Percentiles rank a stretch among this genome's conserved stretches.
These are phyloP conservation scores for Archegozetes longisetosus DNA, from an alignment of 1,140 invertebrate species.

Conservation along the genomic window DNA sequence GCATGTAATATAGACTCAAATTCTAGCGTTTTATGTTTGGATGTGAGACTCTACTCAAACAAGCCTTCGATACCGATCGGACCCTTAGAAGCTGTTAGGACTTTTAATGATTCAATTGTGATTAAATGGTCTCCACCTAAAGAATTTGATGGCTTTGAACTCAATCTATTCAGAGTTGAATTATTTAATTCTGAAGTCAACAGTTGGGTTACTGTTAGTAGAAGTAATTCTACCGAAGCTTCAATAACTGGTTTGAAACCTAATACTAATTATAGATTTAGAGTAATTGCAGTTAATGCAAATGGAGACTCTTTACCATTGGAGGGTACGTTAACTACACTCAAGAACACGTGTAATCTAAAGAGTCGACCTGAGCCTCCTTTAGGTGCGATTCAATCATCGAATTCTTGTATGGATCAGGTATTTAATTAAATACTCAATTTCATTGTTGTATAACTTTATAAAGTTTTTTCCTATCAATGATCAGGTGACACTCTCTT, in stretches of 20 bases:
- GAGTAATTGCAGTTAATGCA: not conserved
- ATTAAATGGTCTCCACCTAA: not conserved
- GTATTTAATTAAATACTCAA: no score
- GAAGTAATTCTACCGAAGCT: not conserved
- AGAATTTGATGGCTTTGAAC: not conserved
- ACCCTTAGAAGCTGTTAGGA: not conserved
- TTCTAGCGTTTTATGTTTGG: no score
- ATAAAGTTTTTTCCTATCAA: no score
- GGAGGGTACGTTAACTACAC: not conserved
- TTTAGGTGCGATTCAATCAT: no score
- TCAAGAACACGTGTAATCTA: no score
- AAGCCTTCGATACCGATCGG: no score
- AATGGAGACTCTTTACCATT: not conserved
- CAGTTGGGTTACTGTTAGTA: not conserved
- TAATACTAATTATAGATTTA: not conserved
- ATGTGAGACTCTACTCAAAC: no score
- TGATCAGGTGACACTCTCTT: no score
- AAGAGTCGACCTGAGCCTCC: no score
- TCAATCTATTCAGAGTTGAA: not conserved
- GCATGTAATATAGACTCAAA: no score
- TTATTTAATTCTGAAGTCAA: not conserved
- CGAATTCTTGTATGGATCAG: no score
- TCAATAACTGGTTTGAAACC: not conserved
- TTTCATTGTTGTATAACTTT: no score
- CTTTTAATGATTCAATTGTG: not conserved